Evolutionary conservation across 2,888 invertebrate species (phyloP).

Genomic region (Macaria notata): DNA sequence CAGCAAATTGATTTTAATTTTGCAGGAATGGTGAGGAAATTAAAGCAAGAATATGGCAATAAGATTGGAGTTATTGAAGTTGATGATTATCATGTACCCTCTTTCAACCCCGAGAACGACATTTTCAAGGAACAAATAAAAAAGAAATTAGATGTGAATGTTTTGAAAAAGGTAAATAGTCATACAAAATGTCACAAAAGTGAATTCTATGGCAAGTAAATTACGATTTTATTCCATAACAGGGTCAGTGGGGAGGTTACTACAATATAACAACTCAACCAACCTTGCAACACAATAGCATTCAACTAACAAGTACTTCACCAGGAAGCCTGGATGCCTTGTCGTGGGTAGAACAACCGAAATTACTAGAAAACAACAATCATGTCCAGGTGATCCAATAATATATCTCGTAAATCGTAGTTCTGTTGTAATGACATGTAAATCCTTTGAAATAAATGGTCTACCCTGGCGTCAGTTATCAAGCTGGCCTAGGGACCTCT

Average conservation of each 20-base stretch:
- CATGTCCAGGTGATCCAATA: constrained; percentile 43
- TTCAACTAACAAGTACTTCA: constrained; percentile 81
- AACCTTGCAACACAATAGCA: constrained; percentile 65
- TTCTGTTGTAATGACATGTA: too few relatives aligned
- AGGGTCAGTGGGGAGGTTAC: constrained; percentile 63
- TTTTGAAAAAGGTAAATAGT: constrained; percentile 60
- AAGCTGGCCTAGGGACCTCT: too few relatives aligned
- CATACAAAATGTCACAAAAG: too few relatives aligned
- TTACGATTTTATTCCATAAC: background rate
- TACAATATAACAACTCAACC: constrained; percentile 40
- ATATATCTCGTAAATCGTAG: too few relatives aligned
- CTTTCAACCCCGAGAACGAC: constrained; percentile 69
- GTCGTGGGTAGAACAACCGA: constrained; percentile 84
- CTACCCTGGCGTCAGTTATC: too few relatives aligned
- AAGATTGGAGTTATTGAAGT: constrained; percentile 73
- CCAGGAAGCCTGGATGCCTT: constrained; percentile 87
- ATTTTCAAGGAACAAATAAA: constrained; percentile 77
- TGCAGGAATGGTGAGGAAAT: constrained; percentile 86
- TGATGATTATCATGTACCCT: constrained; percentile 68
- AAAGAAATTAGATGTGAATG: constrained; percentile 86
- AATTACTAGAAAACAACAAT: constrained; percentile 26
- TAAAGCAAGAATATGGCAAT: constrained; percentile 81
- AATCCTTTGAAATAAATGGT: too few relatives aligned
- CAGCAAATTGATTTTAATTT: too few relatives aligned
- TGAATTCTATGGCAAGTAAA: too few relatives aligned